These are phyloP conservation scores for Batillaria attramentaria DNA, from an alignment of 1,140 invertebrate genomes.

Conservation along the genomic window DNA sequence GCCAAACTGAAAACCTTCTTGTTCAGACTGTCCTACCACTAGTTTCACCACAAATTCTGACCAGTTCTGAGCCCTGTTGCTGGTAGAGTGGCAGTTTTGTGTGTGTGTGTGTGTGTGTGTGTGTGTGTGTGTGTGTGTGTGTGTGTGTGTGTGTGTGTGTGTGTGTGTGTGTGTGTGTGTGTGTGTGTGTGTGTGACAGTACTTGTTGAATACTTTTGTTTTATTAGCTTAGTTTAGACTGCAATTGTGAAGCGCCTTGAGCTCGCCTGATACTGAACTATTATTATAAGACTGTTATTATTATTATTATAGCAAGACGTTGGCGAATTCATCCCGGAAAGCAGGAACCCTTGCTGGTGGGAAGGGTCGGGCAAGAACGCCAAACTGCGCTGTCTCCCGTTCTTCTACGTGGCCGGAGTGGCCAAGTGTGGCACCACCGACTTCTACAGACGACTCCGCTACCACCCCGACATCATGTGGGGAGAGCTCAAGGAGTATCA, in stretches of 20 bases:
- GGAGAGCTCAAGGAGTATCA: slow-evolving; percentile 46
- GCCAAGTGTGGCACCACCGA: slow-evolving; percentile 61
- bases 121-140: slow-evolving; percentile 13
- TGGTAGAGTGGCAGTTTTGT: too few species aligned
- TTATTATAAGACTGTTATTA: too few species aligned
- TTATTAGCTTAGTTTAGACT: too few species aligned
- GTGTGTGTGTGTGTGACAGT: background rate
- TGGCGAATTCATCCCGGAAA: background rate
- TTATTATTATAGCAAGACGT: too few species aligned
- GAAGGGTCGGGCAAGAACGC: background rate
- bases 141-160: slow-evolving; percentile 8
- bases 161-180: background rate
- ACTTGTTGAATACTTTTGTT: too few species aligned
- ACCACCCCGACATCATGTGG: slow-evolving; percentile 51
- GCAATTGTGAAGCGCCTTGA: too few species aligned
- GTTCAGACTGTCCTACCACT: too few species aligned
- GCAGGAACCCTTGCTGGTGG: slow-evolving; percentile 60
- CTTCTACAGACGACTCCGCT: slow-evolving; percentile 45
- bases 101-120: slow-evolving; percentile 5
- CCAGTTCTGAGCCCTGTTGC: too few species aligned
- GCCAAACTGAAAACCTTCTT: too few species aligned
- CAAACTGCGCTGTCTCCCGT: slow-evolving; percentile 52
- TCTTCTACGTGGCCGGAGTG: slow-evolving; percentile 56
- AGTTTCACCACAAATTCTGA: too few species aligned
- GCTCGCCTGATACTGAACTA: too few species aligned